These are phyloP conservation scores for Electrona antarctica DNA, from an alignment of 2,113 vertebrate genomes.

Conservation along the genomic window DNA sequence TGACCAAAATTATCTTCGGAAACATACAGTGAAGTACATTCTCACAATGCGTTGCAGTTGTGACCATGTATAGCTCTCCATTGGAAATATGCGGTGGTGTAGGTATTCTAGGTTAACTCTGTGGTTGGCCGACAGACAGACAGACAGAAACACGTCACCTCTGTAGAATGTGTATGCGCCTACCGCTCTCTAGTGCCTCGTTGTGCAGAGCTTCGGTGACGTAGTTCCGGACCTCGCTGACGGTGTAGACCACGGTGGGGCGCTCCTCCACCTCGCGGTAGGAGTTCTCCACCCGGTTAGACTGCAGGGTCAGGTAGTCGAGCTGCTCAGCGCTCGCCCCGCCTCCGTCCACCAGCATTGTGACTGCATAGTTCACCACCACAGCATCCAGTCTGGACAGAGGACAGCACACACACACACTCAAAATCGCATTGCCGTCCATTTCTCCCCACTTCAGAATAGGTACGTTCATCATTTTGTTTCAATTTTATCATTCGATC, in stretches of 20 bases:
- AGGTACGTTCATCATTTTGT: too few relatives aligned
- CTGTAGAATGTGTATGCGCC: neutral
- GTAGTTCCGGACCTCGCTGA: slow-evolving; percentile 81
- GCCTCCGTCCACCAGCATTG: slow-evolving; percentile 79
- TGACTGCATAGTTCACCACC: slow-evolving; percentile 85
- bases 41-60: too few relatives aligned
- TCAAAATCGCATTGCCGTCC: neutral
- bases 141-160: too few relatives aligned
- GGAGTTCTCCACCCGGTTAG: slow-evolving; percentile 88
- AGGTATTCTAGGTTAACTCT: too few relatives aligned
- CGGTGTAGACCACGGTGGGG: slow-evolving; percentile 81
- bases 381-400: slow-evolving; percentile 74
- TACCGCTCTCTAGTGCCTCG: slow-evolving; percentile 80
- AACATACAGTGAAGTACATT: too few relatives aligned
- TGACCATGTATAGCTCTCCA: too few relatives aligned
- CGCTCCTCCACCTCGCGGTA: slow-evolving; percentile 79
- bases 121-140: too few relatives aligned
- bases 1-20: too few relatives aligned
- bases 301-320: slow-evolving; percentile 89
- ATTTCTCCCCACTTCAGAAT: neutral
- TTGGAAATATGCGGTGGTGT: too few relatives aligned
- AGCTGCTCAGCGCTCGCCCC: slow-evolving; percentile 85
- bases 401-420: slow-evolving; percentile 8
- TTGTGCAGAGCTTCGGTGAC: slow-evolving; percentile 81
- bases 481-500: too few relatives aligned